A percentile compares a stretch with the other conserved stretches of the same genome.
phyloP scores from a whole-genome alignment of 2,113 vertebrate species.

The Charina bottae region DNA sequence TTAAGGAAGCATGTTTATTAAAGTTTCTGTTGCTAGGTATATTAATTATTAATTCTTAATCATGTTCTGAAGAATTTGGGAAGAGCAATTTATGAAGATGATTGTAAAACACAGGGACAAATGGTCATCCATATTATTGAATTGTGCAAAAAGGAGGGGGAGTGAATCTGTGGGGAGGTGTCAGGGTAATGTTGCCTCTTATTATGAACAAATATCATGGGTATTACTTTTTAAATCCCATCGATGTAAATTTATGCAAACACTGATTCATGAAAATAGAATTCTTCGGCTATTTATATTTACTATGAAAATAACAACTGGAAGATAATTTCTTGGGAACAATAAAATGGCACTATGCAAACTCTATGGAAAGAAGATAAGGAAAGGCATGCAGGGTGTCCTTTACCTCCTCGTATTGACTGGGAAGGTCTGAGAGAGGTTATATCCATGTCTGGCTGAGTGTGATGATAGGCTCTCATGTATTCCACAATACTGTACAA shows the following conservation, averaged over 20 bases:
- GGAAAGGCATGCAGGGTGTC: slow-evolving; percentile 37
- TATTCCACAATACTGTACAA: not conserved
- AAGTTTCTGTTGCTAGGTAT: slow-evolving; percentile 40
- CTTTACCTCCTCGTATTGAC: slow-evolving; percentile 9
- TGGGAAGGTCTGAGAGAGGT: not conserved
- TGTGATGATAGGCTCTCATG: slow-evolving; percentile 5
- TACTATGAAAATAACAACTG: slow-evolving; percentile 39
- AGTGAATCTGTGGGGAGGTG: not conserved
- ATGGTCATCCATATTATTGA: not conserved
- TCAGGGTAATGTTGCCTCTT: not conserved
- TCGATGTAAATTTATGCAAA: not conserved
- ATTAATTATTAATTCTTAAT: slow-evolving; percentile 41
- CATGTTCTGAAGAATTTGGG: slow-evolving; percentile 46
- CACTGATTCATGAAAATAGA: not conserved
- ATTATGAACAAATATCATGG: not conserved
- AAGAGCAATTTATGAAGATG: slow-evolving; percentile 29
- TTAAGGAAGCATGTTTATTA: slow-evolving; percentile 44
- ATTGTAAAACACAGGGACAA: slow-evolving; percentile 29
- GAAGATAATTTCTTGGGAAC: slow-evolving; percentile 45
- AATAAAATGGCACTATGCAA: slow-evolving; percentile 55
- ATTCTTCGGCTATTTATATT: slow-evolving; percentile 42
- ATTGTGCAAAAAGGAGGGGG: slow-evolving; percentile 1
- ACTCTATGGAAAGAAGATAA: slow-evolving; percentile 18
- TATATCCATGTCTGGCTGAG: not conserved
- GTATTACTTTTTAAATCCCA: slow-evolving; percentile 7